Percentiles rank a stretch among this genome's conserved stretches.
Conservation (phyloP, 2,113 vertebrate species). For the Pseudopodoces humilis region DNA sequence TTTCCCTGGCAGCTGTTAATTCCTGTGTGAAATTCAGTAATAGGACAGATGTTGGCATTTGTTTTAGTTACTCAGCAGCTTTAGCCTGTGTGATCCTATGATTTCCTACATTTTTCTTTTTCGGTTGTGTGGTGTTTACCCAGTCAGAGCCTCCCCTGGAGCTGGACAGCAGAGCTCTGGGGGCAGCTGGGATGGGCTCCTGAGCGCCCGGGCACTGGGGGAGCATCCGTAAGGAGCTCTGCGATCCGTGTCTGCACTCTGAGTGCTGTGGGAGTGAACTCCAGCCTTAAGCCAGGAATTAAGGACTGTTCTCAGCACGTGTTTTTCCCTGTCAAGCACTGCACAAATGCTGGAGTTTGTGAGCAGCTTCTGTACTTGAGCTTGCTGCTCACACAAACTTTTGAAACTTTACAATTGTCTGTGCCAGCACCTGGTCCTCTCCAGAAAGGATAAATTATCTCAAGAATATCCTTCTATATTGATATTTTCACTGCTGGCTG, state of each 20-base stretch:
- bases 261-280: not conserved
- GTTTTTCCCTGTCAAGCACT: not conserved
- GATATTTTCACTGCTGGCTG: not conserved
- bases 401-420: not conserved
- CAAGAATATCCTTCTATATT: not conserved
- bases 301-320: not conserved
- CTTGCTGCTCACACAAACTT: not conserved
- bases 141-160: not conserved
- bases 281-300: not conserved
- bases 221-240: not conserved
- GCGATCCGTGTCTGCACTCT: conserved; percentile 18
- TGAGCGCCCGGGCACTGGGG: not conserved
- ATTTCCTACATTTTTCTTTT: too few species aligned
- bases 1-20: not conserved
- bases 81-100: not conserved
- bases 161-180: not conserved
- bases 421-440: not conserved
- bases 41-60: not conserved
- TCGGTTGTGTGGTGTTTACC: not conserved
- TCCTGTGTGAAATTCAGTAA: not conserved
- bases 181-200: not conserved
- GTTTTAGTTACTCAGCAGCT: not conserved
- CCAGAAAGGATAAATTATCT: not conserved
- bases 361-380: not conserved
- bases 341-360: not conserved